Base-by-base conservation (phyloP, 2,797 vertebrate genomes). In the Pelobates cultripes region DNA sequence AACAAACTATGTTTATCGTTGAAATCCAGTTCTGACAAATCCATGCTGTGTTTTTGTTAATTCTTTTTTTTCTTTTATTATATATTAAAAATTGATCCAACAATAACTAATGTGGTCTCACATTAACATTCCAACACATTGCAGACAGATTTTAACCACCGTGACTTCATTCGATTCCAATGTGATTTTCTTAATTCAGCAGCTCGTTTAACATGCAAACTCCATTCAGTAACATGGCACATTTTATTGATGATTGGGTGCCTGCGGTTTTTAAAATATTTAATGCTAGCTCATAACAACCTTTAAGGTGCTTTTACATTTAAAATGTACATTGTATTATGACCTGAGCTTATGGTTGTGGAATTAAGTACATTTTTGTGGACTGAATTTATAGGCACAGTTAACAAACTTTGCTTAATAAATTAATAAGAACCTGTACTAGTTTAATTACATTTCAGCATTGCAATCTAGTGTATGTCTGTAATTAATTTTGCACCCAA, bases 401-500 rank as follows among this genome's bases (percentile, higher is more conserved):
- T 83, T 75, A 82, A 85, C 77, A 82, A 73, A 77, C 70, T 78
- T 78, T n/a, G 1, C 77, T 70, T 72, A 75, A 85, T 86, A 2
- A 4, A 80, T 86, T 87, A 85, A 88, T 89, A 90, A 87, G 86
- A 0, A 63, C 0, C 79, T 68, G 53, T 53, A 88, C 81, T 61
- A 87, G 67, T 88, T 84, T 63, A 77, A 81, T 84, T 83, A 85
- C 75, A 55, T 67, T 79, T 79, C 68, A 81, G 13, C 51, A 80
- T 84, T 68, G 43, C 55, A 87, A 83, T 84, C 82, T 70, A 60
- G 53, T 17, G 1, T 85, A 84, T 44, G 72, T 64, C 42, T n/a
- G 60, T 78, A 78, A 86, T 87, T 88, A 79, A 85, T 86, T 81
- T 67, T 86, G 77, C 74, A 6, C 84, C 81, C 85, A 83, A 13